These are phyloP conservation scores for Caloenas nicobarica DNA, from an alignment of 2,113 vertebrate genomes.

Conservation along the genomic window DNA sequence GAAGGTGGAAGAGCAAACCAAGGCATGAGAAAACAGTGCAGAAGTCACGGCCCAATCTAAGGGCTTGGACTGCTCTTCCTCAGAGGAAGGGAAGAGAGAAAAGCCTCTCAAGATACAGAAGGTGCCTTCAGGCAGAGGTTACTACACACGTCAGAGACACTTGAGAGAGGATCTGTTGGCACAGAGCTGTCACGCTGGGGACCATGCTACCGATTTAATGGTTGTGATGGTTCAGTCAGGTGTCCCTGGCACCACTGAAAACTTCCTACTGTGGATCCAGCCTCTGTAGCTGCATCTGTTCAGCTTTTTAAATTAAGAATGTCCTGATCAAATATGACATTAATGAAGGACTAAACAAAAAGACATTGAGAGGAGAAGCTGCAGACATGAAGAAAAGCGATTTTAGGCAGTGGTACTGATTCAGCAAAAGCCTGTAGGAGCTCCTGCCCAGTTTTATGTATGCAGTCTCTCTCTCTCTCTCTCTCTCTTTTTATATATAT, in stretches of 20 bases:
- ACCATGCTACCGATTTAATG: neutral
- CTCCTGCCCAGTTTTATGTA: neutral
- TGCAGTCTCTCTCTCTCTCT: neutral
- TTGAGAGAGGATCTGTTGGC: neutral
- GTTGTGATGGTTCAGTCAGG: neutral
- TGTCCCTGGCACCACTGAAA: neutral
- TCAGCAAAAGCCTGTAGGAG: neutral
- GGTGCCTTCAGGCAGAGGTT: neutral
- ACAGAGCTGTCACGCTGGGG: neutral
- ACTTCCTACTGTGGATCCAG: neutral
- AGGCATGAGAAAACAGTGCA: neutral
- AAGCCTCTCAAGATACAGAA: neutral
- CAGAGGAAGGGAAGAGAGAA: neutral
- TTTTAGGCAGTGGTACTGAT: accelerated
- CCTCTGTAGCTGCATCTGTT: neutral
- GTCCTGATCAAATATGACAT: neutral
- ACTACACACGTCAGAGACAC: neutral
- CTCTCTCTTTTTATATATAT: no score
- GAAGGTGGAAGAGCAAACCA: neutral
- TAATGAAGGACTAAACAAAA: neutral
- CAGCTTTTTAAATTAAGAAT: neutral
- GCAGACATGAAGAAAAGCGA: neutral
- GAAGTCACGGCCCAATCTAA: neutral
- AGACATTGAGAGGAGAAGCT: neutral
- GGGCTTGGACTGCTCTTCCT: neutral